Evolutionary conservation across 2,888 invertebrate species (phyloP).

Genomic region (Neria commutata): DNA sequence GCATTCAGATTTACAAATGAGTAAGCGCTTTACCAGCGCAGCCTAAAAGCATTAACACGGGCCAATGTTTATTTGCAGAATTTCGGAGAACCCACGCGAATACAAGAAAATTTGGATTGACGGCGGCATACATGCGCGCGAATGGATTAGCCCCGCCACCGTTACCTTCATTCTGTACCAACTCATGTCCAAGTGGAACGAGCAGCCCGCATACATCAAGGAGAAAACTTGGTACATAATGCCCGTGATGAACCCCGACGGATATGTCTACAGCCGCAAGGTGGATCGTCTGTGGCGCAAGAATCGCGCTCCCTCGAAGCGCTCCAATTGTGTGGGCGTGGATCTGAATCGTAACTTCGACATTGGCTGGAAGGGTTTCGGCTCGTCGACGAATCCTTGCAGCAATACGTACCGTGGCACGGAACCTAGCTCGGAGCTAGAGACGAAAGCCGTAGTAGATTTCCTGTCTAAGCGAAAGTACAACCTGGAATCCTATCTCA

Average conservation of each 20-base stretch:
- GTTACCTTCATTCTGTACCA: conserved; percentile 78
- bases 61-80: conserved; percentile 57
- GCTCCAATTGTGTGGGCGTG: conserved; percentile 69
- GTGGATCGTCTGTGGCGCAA: conserved; percentile 84
- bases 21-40: background rate
- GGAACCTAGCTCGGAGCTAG: conserved; percentile 81
- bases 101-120: conserved; percentile 77
- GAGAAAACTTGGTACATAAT: conserved; percentile 83
- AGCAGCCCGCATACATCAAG: conserved; percentile 70
- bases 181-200: conserved; percentile 71
- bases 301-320: conserved; percentile 66
- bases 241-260: conserved; percentile 82
- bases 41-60: conserved; percentile 9
- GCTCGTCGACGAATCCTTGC: conserved; percentile 69
- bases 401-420: conserved; percentile 80
- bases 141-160: conserved; percentile 85
- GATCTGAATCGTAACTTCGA: conserved; percentile 89
- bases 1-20: background rate
- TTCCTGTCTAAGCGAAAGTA: conserved; percentile 63
- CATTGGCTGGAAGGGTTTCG: conserved; percentile 82
- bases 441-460: conserved; percentile 71
- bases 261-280: conserved; percentile 83
- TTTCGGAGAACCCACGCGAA: conserved; percentile 70
- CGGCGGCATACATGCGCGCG: conserved; percentile 84
- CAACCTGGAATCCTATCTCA: conserved; percentile 71